Conservation (phyloP, 2,113 vertebrate genomes). For the Heptranchias perlo region DNA sequence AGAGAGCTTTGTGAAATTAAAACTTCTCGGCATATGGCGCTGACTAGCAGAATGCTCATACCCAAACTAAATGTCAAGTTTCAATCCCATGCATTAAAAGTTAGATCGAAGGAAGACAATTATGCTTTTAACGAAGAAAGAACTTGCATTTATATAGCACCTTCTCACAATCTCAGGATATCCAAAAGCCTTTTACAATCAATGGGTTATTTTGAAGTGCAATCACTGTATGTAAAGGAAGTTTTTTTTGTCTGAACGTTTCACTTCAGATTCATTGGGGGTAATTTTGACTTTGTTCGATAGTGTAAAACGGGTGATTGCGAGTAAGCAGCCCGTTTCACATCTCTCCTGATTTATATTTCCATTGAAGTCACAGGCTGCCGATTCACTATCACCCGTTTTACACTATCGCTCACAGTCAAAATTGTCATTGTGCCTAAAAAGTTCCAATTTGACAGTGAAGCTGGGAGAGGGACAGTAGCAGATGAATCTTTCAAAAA, state of each 20-base stretch:
- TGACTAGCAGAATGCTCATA: neutral
- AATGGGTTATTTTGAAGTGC: neutral
- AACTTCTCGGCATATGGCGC: neutral
- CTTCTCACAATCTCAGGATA: neutral
- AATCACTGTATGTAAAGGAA: too few species aligned
- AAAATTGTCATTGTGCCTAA: neutral
- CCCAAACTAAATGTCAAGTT: neutral
- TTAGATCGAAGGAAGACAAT: neutral
- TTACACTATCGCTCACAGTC: neutral
- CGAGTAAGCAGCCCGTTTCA: neutral
- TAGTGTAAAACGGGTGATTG: neutral
- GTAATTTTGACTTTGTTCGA: neutral
- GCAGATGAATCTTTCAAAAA: neutral
- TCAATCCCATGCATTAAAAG: neutral
- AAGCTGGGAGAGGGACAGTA: neutral
- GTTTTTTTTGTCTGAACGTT: neutral
- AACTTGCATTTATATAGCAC: neutral
- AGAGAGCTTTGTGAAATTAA: neutral
- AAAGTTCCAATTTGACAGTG: neutral
- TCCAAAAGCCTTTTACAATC: neutral
- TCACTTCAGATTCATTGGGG: neutral
- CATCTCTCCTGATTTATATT: neutral
- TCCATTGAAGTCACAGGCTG: neutral
- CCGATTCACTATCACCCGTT: neutral
- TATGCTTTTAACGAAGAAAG: neutral